Base-by-base conservation (phyloP, 1,140 invertebrate species). In the Ceratina japonica region DNA sequence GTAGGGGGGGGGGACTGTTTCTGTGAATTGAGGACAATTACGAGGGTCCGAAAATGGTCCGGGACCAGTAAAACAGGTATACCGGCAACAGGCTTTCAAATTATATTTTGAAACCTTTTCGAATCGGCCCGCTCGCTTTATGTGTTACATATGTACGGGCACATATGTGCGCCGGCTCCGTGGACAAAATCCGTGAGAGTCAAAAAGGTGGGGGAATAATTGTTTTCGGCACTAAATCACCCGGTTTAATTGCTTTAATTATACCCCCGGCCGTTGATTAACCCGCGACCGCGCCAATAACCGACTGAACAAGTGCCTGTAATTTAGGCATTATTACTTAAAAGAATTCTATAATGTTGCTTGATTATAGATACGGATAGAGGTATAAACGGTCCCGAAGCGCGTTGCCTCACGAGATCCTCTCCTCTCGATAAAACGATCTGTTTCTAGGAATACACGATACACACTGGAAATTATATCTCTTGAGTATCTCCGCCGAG, bases 21-120 rank as follows among this genome's bases (percentile, higher is more conserved):
- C 70, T 44, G 66, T 80, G 82, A 75, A 83, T 83, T 51, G 58
- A 37, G 68, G 68, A 71, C 75, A 77, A 77, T 71, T 77, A 77
- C 22, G 68, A 71, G 71, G 75, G 59, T 63, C 66, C 75, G 58
- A 71, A 69, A 71, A 70, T 71, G 56, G 76, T 49, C 44, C 44
- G 70, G 62, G 71, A 74, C 62, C 64, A 66, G 71, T 68, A 49
- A 56, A 82, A 79, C 82, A 79, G 82, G 81, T 84, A 84, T 83
- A 58, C 44, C 22, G 20, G 49, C 31, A 51, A 49, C 66, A 54
- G 65, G 58, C 49, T 77, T 63, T 22, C 20, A 63, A 71, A 49
- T 76, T 69, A 69, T 69, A 69, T 69, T 69, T 69, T 37, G 7
- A 69, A 69, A 24, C 54, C 62, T 59, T 69, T 69, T 4, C 18